These are phyloP conservation scores for Schizothorax lantsangensis DNA, from an alignment of 2,797 vertebrate genomes.

Conservation along the genomic window DNA sequence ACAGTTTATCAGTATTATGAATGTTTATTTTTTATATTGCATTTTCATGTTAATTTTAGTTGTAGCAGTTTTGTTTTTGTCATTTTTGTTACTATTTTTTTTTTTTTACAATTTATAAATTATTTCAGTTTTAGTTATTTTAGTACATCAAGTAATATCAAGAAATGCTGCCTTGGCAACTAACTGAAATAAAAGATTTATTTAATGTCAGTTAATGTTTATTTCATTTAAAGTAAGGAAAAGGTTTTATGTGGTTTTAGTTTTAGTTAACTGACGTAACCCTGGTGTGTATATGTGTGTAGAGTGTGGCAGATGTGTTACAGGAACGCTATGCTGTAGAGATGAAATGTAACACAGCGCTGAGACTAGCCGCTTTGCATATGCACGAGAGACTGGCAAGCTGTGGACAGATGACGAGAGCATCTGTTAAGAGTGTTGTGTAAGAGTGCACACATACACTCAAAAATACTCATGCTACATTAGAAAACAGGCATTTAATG, in stretches of 20 bases:
- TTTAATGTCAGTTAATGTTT: not conserved
- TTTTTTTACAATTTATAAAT: no score
- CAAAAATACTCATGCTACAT: not conserved
- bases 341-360: constrained; percentile 95
- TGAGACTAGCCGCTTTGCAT: constrained; percentile 93
- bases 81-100: no score
- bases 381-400: constrained; percentile 94
- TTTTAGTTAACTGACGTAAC: not conserved
- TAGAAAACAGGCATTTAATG: not conserved
- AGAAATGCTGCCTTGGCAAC: not conserved
- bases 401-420: constrained; percentile 89
- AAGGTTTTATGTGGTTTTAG: not conserved
- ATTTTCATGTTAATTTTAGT: not conserved
- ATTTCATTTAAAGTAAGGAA: not conserved
- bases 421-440: constrained; percentile 95
- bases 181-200: not conserved
- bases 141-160: not conserved
- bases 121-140: no score
- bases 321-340: constrained; percentile 96
- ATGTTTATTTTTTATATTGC: not conserved
- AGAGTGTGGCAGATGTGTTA: constrained; percentile 97
- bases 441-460: constrained; percentile 76
- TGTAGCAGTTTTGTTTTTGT: not conserved
- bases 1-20: not conserved
- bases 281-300: constrained; percentile 44